Conservation (phyloP, 2,797 vertebrate genomes). For the Catharus ustulatus region DNA sequence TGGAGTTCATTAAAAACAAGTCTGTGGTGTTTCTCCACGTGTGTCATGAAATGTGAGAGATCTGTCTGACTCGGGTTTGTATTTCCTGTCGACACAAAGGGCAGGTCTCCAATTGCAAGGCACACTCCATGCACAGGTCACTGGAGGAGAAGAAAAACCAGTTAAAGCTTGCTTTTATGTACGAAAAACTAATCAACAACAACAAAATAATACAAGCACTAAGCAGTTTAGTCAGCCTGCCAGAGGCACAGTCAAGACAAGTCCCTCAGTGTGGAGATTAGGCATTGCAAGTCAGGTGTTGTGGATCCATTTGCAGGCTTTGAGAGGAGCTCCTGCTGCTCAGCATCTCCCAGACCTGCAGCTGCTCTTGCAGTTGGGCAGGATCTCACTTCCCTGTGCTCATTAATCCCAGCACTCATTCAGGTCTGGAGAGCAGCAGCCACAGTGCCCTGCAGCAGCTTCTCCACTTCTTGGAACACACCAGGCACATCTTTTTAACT, state of each 20-base stretch:
- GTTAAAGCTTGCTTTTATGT: neutral
- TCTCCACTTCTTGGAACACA: neutral
- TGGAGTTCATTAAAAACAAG: conserved; percentile 70
- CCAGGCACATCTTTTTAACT: neutral
- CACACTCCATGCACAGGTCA: conserved; percentile 99
- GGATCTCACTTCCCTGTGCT: neutral
- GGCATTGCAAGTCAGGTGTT: neutral
- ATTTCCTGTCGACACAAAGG: conserved; percentile 99
- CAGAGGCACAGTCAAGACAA: neutral
- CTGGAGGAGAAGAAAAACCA: conserved; percentile 71
- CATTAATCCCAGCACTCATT: neutral
- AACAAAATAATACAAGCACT: neutral
- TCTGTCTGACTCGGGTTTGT: conserved; percentile 95
- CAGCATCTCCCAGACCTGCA: neutral
- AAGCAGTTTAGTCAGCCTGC: neutral
- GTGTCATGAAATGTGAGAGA: conserved; percentile 98
- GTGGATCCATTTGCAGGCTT: neutral
- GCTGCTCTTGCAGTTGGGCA: neutral
- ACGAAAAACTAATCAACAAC: neutral
- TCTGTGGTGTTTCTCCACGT: conserved; percentile 65
- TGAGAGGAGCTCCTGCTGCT: neutral
- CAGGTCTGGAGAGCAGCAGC: neutral
- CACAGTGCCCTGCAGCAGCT: neutral
- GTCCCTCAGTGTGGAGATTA: neutral
- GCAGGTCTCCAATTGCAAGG: conserved; percentile 99